phyloP scores from a whole-genome alignment of 2,797 vertebrate genomes.

The Rhinoraja longicauda region DNA sequence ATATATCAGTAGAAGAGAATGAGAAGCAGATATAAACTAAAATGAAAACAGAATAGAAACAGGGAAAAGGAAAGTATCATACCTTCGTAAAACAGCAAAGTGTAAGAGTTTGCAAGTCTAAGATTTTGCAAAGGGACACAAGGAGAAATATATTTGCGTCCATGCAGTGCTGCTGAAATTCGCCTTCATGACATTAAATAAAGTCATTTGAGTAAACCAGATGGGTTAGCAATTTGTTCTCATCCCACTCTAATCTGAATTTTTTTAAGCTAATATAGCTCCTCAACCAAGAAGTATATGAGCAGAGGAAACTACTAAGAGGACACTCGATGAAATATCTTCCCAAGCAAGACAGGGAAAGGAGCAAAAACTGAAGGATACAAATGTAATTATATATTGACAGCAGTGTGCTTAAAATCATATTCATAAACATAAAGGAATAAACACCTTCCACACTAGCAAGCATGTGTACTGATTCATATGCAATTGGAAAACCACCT shows the following conservation, averaged over 20 bases:
- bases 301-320: neutral
- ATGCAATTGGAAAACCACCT: constrained; percentile 48
- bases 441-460: neutral
- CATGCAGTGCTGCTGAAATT: neutral
- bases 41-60: neutral
- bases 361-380: neutral
- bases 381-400: neutral
- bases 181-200: neutral
- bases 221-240: neutral
- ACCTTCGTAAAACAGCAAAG: neutral
- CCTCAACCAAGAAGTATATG: neutral
- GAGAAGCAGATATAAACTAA: neutral
- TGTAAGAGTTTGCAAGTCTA: neutral
- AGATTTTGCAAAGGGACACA: neutral
- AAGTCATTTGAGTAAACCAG: neutral
- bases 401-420: neutral
- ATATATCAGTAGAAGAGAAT: neutral
- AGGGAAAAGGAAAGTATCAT: neutral
- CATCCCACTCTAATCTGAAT: neutral
- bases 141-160: neutral
- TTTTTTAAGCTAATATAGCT: neutral
- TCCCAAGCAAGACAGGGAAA: neutral
- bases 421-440: neutral
- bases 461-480: neutral
- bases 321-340: neutral